Percentiles rank a stretch among this genome's conserved stretches.
phyloP scores from a whole-genome alignment of 2,113 vertebrate species.

The Anhinga rufa region DNA sequence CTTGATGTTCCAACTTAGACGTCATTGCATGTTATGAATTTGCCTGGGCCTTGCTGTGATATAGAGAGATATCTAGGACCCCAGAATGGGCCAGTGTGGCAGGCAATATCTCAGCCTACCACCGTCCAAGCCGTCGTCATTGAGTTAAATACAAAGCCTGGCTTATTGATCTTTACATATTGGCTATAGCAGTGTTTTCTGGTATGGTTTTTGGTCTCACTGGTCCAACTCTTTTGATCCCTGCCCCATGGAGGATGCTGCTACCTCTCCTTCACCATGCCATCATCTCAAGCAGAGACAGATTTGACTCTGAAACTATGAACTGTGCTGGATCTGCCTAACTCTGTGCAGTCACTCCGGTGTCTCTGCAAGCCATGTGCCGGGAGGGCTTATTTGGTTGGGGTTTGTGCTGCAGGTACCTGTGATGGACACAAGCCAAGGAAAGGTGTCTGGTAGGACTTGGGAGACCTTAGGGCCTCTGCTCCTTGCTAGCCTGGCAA shows the following conservation, averaged over 20 bases:
- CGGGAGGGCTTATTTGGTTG: background rate
- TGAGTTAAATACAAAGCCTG: background rate
- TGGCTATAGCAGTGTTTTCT: background rate
- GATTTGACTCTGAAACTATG: background rate
- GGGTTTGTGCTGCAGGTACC: background rate
- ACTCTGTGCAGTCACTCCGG: accelerated
- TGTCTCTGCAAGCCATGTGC: background rate
- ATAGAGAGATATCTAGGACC: background rate
- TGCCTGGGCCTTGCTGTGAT: background rate
- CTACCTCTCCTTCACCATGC: background rate
- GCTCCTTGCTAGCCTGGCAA: accelerated
- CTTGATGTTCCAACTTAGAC: background rate
- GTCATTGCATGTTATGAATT: background rate
- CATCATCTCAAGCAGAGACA: background rate
- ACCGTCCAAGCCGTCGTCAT: accelerated
- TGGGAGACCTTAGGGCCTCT: background rate
- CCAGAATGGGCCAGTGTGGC: background rate
- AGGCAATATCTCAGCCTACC: background rate
- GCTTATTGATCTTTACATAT: background rate
- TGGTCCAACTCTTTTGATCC: background rate
- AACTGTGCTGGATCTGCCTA: background rate
- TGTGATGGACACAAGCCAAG: background rate
- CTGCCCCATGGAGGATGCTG: background rate
- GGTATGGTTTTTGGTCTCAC: background rate
- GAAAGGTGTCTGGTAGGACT: background rate